Conservation (phyloP, 2,888 invertebrate genomes). For the Drosophila nr. perissopoda region DNA sequence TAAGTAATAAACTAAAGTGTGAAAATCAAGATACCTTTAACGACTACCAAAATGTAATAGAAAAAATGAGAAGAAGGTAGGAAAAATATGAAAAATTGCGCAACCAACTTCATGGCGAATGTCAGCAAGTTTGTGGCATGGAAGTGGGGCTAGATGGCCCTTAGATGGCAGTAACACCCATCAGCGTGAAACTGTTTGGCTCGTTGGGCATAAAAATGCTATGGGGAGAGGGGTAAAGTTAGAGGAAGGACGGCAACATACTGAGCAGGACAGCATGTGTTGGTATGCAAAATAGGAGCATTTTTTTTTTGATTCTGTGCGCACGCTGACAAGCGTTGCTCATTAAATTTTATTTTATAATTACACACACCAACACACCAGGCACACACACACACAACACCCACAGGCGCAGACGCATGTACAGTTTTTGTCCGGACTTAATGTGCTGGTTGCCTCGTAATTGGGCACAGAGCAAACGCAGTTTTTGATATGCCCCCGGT, state of each 20-base stretch:
- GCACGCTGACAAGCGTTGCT: conserved; percentile 71
- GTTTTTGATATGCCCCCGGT: conserved; percentile 39
- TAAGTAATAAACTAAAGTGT: conserved; percentile 10
- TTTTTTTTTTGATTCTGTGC: conserved; percentile 32
- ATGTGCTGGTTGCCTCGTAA: conserved; percentile 68
- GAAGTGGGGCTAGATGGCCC: neutral
- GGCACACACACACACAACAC: conserved; percentile 52
- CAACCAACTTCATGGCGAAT: conserved; percentile 64
- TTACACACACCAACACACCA: conserved; percentile 73
- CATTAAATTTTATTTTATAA: conserved; percentile 81
- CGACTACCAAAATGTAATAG: conserved; percentile 24
- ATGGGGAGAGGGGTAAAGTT: neutral
- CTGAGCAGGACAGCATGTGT: conserved; percentile 60
- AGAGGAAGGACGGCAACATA: too few relatives aligned
- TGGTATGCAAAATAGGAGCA: conserved; percentile 68
- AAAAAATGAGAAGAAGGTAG: conserved; percentile 8
- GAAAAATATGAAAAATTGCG: conserved; percentile 37
- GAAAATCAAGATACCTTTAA: conserved; percentile 48
- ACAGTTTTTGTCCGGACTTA: conserved; percentile 53
- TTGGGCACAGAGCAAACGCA: conserved; percentile 63
- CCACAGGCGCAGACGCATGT: conserved; percentile 35
- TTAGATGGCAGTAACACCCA: conserved; percentile 65
- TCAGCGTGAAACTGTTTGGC: conserved; percentile 72
- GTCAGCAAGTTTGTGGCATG: conserved; percentile 65
- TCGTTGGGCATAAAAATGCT: conserved; percentile 73